Conservation (phyloP, 2,797 vertebrate species). For the Dendrocincla tyrannina region DNA sequence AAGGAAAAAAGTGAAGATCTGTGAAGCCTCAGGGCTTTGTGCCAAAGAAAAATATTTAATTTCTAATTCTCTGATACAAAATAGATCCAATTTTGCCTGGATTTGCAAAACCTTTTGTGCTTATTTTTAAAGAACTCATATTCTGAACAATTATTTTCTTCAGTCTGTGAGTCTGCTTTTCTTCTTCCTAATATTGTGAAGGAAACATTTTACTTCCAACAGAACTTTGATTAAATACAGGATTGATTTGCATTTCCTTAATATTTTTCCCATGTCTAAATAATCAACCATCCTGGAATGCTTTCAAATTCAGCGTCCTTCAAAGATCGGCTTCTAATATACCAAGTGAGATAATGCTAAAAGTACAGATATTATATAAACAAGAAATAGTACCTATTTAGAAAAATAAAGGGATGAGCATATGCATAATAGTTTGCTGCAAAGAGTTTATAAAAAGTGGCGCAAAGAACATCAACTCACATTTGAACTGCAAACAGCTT, state of each 20-base stretch:
- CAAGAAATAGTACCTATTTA: background rate
- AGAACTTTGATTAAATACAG: background rate
- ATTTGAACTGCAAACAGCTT: background rate
- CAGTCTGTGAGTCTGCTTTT: background rate
- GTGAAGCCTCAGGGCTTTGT: background rate
- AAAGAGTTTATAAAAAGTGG: background rate
- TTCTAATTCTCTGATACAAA: background rate
- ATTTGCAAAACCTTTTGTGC: background rate
- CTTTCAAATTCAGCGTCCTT: background rate
- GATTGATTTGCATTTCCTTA: background rate
- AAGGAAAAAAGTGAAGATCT: background rate
- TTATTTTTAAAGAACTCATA: background rate
- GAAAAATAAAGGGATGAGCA: background rate
- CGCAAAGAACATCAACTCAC: background rate
- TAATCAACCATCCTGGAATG: background rate
- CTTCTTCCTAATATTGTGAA: background rate
- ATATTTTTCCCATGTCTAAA: background rate
- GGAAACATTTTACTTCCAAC: background rate
- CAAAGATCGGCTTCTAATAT: background rate
- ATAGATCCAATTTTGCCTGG: background rate
- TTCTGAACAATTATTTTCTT: background rate
- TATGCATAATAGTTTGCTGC: background rate
- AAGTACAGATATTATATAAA: background rate
- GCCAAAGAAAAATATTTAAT: background rate
- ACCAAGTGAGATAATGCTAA: background rate